Percentiles rank a stretch among this genome's conserved stretches.
These are phyloP conservation scores for Nemoura dubitans DNA, from an alignment of 2,888 invertebrate species.

Conservation along the genomic window DNA sequence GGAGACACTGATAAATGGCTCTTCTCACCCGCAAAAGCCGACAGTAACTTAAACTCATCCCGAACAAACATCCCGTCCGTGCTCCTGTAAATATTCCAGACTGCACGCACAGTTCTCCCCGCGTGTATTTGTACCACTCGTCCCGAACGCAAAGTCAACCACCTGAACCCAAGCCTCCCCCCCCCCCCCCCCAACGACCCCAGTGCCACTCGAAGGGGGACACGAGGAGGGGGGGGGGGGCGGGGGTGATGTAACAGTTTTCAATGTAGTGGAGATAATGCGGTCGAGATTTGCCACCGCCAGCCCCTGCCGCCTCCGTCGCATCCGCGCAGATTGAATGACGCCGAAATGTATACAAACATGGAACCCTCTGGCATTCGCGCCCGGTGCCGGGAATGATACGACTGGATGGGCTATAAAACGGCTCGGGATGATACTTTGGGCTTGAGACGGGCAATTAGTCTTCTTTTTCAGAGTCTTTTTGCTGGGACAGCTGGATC, in stretches of 20 bases:
- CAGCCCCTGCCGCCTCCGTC: not conserved
- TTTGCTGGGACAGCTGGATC: not conserved
- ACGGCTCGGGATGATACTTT: not conserved
- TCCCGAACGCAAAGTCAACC: not conserved
- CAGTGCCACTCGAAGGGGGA: not conserved
- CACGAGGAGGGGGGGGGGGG: no score
- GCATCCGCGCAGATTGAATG: not conserved
- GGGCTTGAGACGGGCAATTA: not conserved
- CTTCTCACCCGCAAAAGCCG: not conserved
- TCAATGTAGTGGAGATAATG: slow-evolving; percentile 7
- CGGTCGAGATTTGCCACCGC: not conserved
- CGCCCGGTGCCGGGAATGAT: not conserved
- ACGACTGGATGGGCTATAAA: not conserved
- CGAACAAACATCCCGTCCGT: not conserved
- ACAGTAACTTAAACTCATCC: not conserved
- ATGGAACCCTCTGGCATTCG: not conserved
- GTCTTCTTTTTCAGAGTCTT: not conserved
- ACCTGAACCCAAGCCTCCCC: not conserved
- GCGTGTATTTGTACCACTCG: no score
- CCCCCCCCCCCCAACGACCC: not conserved
- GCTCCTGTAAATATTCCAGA: not conserved
- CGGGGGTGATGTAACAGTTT: not conserved
- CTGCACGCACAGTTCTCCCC: not conserved
- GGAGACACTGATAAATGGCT: not conserved
- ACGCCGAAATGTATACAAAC: not conserved